Evolutionary conservation across 1,140 invertebrate species (phyloP), one percentile per base, ranked within the genome.

Genomic region (Drosophila willistoni): DNA sequence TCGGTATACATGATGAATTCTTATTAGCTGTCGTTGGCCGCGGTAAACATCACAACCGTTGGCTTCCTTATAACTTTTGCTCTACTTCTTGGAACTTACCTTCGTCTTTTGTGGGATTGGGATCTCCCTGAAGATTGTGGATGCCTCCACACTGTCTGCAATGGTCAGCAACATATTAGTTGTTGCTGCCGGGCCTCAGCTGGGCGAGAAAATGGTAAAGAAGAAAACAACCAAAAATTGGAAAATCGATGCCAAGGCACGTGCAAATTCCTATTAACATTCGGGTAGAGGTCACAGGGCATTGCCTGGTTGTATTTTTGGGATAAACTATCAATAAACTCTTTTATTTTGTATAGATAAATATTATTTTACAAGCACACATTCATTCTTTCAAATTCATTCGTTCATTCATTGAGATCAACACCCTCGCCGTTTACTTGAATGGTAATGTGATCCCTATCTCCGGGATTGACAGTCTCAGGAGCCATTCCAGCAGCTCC

Each of bases 21-120:
- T 86, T 86, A 86, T 86, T 86, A 86, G 83, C 84, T 83, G 84
- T 75, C 79, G 67, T 69, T 69, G 66, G 77, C 61, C 47, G 83
- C 83, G 83, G 83, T 80, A 83, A 79, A 87, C 83, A 77, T 87
- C 83, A 87, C 83, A 87, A 87, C 84, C 84, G 73, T 67, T 74
- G 79, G 83, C 84, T 89, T 87, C 84, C 80, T 89, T 80, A 87
- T 89, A 89, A 87, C 73, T 89, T 89, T 76, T 89, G 84, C 84
- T 87, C 84, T 87, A 87, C 83, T 87, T 86, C 54, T 70, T 41
- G 56, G 54, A 60, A 64, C 59, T 73, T 13, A 55, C 68, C 51
- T 67, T 81, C 17, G 68, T 34, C 61, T 39, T 39, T 62, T 61
- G 72, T 55, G 60, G 36, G 76, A 62, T 72, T 59, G 71, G 82